These are phyloP conservation scores for Lepus timidus DNA, from an alignment of 2,113 vertebrate species.

Conservation along the genomic window DNA sequence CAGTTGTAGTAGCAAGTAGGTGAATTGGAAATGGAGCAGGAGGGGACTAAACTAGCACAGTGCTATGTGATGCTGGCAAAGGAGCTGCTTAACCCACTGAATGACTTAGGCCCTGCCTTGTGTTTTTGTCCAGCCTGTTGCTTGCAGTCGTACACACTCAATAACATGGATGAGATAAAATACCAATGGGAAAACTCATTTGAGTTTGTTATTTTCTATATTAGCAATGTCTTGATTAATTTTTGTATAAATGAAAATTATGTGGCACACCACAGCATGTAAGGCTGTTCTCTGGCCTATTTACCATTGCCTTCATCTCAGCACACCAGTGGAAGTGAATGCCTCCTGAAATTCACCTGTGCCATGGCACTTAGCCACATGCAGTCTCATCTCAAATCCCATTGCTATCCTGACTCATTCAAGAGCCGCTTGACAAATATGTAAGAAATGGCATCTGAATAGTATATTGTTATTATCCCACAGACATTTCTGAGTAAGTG, in stretches of 20 bases:
- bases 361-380: not conserved
- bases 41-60: too few relatives aligned
- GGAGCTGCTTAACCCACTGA: too few relatives aligned
- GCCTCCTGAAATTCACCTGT: not conserved
- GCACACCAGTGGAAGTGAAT: not conserved
- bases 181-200: not conserved
- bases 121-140: not conserved
- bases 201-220: not conserved
- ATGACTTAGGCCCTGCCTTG: not conserved
- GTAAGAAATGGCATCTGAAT: not conserved
- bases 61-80: too few relatives aligned
- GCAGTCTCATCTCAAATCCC: not conserved
- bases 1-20: too few relatives aligned
- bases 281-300: not conserved
- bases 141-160: not conserved
- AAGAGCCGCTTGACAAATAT: not conserved
- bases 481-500: not conserved
- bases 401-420: not conserved
- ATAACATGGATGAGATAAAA: not conserved
- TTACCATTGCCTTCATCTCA: not conserved
- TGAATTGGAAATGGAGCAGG: too few relatives aligned
- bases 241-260: not conserved
- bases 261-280: too few relatives aligned
- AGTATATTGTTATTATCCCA: not conserved
- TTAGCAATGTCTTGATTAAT: not conserved